Percentiles rank a stretch among this genome's conserved stretches.
Conservation (phyloP, 1,140 invertebrate species). For the Danaus melanippus region DNA sequence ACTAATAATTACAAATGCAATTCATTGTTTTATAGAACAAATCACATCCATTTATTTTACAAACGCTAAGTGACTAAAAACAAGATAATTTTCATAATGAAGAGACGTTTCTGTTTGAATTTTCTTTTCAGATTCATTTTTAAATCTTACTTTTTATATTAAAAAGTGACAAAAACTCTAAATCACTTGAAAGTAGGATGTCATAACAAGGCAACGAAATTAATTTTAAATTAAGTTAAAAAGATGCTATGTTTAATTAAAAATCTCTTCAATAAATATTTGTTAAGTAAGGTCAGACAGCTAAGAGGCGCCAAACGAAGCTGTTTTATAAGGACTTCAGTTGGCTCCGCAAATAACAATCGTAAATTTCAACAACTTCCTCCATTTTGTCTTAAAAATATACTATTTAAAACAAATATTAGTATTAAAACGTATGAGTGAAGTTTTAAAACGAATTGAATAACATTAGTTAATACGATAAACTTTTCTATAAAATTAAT, state of each 20-base stretch:
- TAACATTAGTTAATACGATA: too few relatives aligned
- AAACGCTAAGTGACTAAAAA: too few relatives aligned
- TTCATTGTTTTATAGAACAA: too few relatives aligned
- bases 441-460: too few relatives aligned
- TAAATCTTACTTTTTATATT: constrained; percentile 1
- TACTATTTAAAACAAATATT: neutral
- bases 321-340: constrained; percentile 8
- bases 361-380: constrained; percentile 9
- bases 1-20: too few relatives aligned
- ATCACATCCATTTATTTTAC: too few relatives aligned
- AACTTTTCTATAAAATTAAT: too few relatives aligned
- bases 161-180: neutral
- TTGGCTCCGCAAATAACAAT: constrained; percentile 10
- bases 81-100: too few relatives aligned
- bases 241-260: too few relatives aligned
- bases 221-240: too few relatives aligned
- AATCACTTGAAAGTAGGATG: neutral
- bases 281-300: constrained; percentile 3
- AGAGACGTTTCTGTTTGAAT: too few relatives aligned
- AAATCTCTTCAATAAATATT: constrained; percentile 8
- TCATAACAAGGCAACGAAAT: neutral
- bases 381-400: constrained; percentile 11
- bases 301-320: constrained; percentile 1
- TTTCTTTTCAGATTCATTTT: constrained; percentile 1
- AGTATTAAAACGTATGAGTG: too few relatives aligned